Base-by-base conservation (phyloP, 2,888 invertebrate genomes). In the Andrena hattorfiana region DNA sequence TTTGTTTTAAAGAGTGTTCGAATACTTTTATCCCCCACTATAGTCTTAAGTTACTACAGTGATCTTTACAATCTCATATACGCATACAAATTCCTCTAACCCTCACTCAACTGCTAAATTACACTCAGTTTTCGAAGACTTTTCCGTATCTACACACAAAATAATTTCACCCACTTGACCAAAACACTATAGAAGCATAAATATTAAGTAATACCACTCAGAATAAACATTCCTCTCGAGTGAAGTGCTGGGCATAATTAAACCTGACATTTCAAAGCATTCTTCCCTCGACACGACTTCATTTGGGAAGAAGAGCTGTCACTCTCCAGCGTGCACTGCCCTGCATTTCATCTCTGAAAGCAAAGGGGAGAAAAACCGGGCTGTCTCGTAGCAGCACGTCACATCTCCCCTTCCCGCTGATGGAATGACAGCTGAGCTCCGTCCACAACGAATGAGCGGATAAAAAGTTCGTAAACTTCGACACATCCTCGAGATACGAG, bases 401-500 rank as follows among this genome's bases (percentile, higher is more conserved):
- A 6, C 13, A 13, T n/a, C 48, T 68, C 10, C 30, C 6, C 26
- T 49, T 13, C 49, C 20, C 20, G 66, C 26, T 35, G 48, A 68
- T 8, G 48, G 32, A 59, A 32, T 49, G n/a, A 42, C 13, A 16
- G n/a, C 23, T 48, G 56, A 6, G 32, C 6, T 28, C 8, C n/a
- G 20, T 20, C 0, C 8, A 32, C 49, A 49, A 60, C 49, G 49
- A 26, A 48, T 7, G 30, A n/a, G 26, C 23, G n/a, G 10, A 59
- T 32, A 23, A 75, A 75, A 68, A 49, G 48, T 74, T 56, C 67
- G 60, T 67, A n/a, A 68, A 60, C 68, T 49, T 68, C 48, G 59
- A 75, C 23, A 30, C 13, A 20, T 42, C 35, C 23, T 26, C 13
- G 13, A 42, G 35, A 23, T 62, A 60, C 32, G 26, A 49, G 35